Evolutionary conservation across 2,113 vertebrate genomes (phyloP), one percentile per base, ranked within the genome.

Genomic region (Cygnus buccinator): DNA sequence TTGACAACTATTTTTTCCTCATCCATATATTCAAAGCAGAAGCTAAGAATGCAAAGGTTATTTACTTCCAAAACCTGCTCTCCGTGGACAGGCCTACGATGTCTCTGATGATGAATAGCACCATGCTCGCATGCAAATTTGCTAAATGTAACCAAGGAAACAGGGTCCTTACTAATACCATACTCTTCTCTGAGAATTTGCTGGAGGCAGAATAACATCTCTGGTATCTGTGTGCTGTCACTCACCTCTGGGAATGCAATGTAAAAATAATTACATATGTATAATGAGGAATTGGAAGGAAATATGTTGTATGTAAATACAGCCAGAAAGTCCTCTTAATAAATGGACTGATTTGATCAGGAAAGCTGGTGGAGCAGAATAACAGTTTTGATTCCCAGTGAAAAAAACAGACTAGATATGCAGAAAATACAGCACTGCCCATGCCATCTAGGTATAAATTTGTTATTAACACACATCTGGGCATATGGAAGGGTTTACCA

Each of bases 111-210:
- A 92, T 87, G 94, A 95, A 78, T 18, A 91, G 80, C 57, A 81
- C 46, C 73, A 78, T 19, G 80, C 76, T 89, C 91, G 73, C 84
- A 96, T 95, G 93, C 84, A 97, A 89, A 97, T 96, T 77, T 91
- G 66, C 70, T 91, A 92, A 91, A 87, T 67, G 94, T 94, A 97
- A 95, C 96, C 95, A 96, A 94, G 96, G 96, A 92, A 96, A 94
- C 95, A 26, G 61, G 29, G 76, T 37, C 57, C 52, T 63, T 39
- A 26, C 86, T 94, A 84, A 78, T 58, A 55, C 46, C 70, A 72
- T 43, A 46, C 66, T n/a, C 37, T 94, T 94, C 92, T 95, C 83
- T 77, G 76, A 90, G 83, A 59, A 55, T 74, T 93, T 91, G 77
- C 91, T 92, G 84, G 25, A 91, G 77, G 91, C 70, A 68, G 89